These are phyloP conservation scores for Sylvicapra grimmia DNA, from an alignment of 2,113 vertebrate genomes.

Conservation along the genomic window DNA sequence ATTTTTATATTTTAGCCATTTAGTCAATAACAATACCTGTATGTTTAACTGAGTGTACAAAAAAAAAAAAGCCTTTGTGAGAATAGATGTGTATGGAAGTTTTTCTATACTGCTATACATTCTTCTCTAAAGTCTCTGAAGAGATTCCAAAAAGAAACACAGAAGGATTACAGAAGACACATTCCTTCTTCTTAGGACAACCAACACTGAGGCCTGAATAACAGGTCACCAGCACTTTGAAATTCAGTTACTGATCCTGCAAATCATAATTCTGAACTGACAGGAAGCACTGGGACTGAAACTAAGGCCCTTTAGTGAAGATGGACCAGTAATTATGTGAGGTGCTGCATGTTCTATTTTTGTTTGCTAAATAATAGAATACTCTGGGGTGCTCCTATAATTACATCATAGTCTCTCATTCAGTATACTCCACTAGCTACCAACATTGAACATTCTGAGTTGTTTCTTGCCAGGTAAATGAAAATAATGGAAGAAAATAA, in stretches of 20 bases:
- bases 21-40: background rate
- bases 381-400: constrained; percentile 33
- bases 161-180: background rate
- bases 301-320: constrained; percentile 24
- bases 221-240: background rate
- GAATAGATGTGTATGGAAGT: background rate
- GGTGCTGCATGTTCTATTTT: constrained; percentile 43
- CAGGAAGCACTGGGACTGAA: constrained; percentile 33
- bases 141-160: background rate
- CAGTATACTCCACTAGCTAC: background rate
- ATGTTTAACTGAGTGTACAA: background rate
- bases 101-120: background rate
- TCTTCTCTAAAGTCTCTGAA: background rate
- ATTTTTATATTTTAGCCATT: background rate
- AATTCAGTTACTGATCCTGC: constrained; percentile 47
- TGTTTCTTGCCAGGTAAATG: constrained; percentile 58
- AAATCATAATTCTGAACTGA: constrained; percentile 23
- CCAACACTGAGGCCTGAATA: background rate
- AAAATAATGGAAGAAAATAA: constrained; percentile 62
- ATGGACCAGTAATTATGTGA: constrained; percentile 46
- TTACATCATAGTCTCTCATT: constrained; percentile 47
- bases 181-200: background rate
- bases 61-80: background rate
- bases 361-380: constrained; percentile 60
- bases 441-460: constrained; percentile 52